A percentile compares a stretch with the other conserved stretches of the same genome.
Conservation (phyloP, 2,888 invertebrate genomes). For the Phasia obesa region DNA sequence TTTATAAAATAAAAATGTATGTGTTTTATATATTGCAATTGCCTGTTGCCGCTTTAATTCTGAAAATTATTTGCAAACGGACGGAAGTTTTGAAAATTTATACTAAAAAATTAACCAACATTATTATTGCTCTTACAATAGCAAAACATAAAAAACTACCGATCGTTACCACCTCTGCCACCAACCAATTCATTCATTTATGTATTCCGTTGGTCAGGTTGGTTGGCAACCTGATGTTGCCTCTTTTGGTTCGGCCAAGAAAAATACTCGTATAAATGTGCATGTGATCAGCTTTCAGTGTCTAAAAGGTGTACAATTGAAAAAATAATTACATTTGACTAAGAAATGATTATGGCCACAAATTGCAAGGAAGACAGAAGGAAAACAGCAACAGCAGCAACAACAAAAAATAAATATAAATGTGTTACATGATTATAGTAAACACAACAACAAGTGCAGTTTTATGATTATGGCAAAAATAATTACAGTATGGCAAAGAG, state of each 20-base stretch:
- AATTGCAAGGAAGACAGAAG: conserved; percentile 64
- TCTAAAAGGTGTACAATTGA: conserved; percentile 71
- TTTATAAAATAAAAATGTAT: conserved; percentile 34
- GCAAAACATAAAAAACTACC: conserved; percentile 13
- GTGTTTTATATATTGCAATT: conserved; percentile 69
- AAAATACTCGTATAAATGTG: conserved; percentile 14
- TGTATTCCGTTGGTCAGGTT: conserved; percentile 45
- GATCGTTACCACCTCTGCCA: conserved; percentile 71
- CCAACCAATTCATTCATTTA: conserved; percentile 63
- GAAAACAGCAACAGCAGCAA: conserved; percentile 25
- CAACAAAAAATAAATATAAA: conserved; percentile 75
- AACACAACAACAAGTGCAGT: conserved; percentile 73
- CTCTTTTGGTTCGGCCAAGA: conserved; percentile 51
- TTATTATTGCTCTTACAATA: conserved; percentile 46
- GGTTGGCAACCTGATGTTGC: conserved; percentile 60
- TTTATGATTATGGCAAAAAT: conserved; percentile 49
- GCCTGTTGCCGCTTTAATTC: conserved; percentile 64
- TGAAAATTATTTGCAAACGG: conserved; percentile 72
- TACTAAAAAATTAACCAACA: conserved; percentile 37
- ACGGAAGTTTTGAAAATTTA: conserved; percentile 75
- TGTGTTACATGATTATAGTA: conserved; percentile 81
- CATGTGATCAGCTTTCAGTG: conserved; percentile 57
- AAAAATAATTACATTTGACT: conserved; percentile 71
- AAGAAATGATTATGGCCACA: conserved; percentile 71
- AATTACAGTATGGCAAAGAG: conserved; percentile 16